Base-by-base conservation (phyloP, 1,140 invertebrate species). In the Whitmania pigra region DNA sequence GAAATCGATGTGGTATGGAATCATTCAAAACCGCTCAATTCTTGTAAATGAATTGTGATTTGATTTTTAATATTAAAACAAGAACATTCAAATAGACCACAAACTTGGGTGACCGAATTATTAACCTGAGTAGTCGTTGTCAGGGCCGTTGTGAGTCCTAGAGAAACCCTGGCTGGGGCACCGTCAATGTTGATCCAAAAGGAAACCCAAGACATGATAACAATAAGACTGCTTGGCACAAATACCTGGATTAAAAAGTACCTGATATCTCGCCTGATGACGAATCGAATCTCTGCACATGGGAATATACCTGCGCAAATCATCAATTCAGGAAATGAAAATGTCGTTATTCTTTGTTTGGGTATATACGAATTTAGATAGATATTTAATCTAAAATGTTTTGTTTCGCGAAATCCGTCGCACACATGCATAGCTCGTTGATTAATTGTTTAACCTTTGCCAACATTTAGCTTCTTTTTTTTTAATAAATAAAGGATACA, bases 231-330 rank as follows among this genome's bases (percentile, higher is more conserved):
- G 78, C 92, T 93, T 0, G 92, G 92, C 49, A 93, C 87, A 81
- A 93, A 93, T 9, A 92, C 89, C 83, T 90, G 89, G 74, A 91
- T 90, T 2, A 94, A 84, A 80, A 93, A 94, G 80, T 93, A 93
- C 66, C 66, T 63, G 63, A 74, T 57, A 22, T 74, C 49, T 90
- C 92, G 84, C 54, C 31, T n/a, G 5, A 94, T 84, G 81, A 92
- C 92, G 82, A 94, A 94, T 72, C 87, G 88, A 0, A 90, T 89
- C 74, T 89, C 82, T 13, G 90, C 80, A 67, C 74, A 75, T 22
- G 74, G 72, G 53, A 67, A 75, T 4, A 67, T 68, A 13, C 74
- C 74, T 73, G 71, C n/a, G n/a, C 43, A 49, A 49, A 49, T 49
- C 9, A 49, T 49, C 15, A 49, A 15, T 49, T 49, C 43, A 49